These are phyloP conservation scores for Parus major DNA, from an alignment of 2,113 vertebrate genomes.

Conservation along the genomic window DNA sequence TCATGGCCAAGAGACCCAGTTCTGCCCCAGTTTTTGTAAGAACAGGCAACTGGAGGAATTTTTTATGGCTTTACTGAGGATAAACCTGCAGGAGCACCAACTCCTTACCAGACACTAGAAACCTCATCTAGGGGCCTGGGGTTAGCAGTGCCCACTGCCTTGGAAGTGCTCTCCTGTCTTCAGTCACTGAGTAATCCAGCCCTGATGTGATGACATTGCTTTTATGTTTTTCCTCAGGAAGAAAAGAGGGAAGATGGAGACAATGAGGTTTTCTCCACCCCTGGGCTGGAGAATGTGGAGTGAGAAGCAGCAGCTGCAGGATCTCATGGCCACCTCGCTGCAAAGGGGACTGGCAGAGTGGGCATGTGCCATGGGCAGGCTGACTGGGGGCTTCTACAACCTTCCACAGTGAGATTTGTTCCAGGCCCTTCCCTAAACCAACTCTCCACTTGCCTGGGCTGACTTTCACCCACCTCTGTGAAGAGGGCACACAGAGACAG, in stretches of 20 bases:
- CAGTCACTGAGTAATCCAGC: neutral
- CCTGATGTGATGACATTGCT: neutral
- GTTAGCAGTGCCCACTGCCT: neutral
- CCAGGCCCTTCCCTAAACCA: neutral
- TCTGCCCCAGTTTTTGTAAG: neutral
- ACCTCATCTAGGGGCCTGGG: neutral
- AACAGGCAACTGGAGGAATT: neutral
- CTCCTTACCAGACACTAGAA: neutral
- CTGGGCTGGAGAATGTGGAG: rapidly evolving
- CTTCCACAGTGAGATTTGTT: neutral
- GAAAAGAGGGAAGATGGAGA: neutral
- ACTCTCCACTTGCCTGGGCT: neutral
- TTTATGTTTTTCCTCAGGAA: neutral
- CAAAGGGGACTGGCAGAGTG: rapidly evolving
- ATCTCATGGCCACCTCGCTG: neutral
- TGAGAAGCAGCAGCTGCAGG: neutral
- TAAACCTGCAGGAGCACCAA: neutral
- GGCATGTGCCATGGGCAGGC: neutral
- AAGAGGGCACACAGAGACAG: neutral
- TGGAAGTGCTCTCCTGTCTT: neutral
- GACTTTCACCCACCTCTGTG: neutral
- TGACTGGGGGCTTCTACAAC: rapidly evolving
- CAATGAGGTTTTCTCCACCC: neutral
- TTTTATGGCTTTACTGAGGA: neutral
- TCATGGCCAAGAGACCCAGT: neutral